Conservation (phyloP, 2,797 vertebrate genomes). For the Brachymystax lenok region DNA sequence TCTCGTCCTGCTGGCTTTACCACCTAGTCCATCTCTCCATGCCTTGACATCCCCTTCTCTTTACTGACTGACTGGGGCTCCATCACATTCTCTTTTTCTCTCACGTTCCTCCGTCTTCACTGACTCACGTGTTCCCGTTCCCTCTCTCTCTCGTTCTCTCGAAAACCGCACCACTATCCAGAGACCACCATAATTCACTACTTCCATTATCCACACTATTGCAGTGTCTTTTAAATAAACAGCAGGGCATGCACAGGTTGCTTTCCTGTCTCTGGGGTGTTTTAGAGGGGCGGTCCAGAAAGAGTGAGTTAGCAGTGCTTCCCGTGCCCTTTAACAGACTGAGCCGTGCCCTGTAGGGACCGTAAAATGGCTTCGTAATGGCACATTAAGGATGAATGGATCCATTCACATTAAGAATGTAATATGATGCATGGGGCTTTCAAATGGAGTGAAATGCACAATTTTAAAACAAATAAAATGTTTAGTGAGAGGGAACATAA, state of each 20-base stretch:
- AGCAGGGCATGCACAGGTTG: conserved; percentile 47
- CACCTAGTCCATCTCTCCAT: conserved; percentile 8
- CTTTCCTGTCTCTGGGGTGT: conserved; percentile 36
- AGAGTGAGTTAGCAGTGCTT: conserved; percentile 42
- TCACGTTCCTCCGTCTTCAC: conserved; percentile 13
- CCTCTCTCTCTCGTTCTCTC: not conserved
- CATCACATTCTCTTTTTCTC: conserved; percentile 1
- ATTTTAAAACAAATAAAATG: conserved; percentile 24
- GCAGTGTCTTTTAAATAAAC: conserved; percentile 44
- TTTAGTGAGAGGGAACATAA: not conserved
- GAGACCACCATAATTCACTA: conserved; percentile 32
- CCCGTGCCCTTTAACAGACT: conserved; percentile 59
- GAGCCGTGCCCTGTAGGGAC: conserved; percentile 44
- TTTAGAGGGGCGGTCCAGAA: conserved; percentile 43
- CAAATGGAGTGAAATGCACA: conserved; percentile 35
- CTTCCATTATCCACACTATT: conserved; percentile 43
- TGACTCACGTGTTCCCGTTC: not conserved
- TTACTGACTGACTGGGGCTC: conserved; percentile 15
- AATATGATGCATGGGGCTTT: conserved; percentile 45
- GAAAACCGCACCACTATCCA: conserved; percentile 4
- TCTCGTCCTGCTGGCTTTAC: too few relatives aligned
- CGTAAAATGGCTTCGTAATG: conserved; percentile 57
- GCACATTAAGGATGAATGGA: conserved; percentile 61
- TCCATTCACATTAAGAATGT: conserved; percentile 37
- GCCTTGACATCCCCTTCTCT: conserved; percentile 6